Evolutionary conservation across 2,113 vertebrate species (phyloP).

Genomic region (Hiodon tergisus): DNA sequence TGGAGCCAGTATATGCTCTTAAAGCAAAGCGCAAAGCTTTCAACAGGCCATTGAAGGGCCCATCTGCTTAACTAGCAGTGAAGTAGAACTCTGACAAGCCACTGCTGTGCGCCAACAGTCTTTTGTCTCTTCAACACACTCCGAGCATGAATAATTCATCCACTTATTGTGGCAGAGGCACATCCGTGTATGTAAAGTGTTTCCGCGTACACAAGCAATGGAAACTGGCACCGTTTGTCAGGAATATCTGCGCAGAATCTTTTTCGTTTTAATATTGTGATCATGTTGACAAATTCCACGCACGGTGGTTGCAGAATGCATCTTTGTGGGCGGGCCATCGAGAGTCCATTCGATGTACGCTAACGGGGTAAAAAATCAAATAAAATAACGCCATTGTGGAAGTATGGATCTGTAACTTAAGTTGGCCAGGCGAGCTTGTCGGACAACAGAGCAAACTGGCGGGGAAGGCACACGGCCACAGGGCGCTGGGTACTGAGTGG

Average conservation of each 20-base stretch:
- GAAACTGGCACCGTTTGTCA: neutral
- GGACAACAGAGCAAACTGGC: neutral
- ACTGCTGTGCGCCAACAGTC: neutral
- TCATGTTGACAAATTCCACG: neutral
- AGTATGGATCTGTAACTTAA: no score
- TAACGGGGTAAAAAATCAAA: no score
- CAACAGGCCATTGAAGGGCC: neutral
- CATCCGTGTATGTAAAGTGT: neutral
- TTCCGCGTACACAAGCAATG: neutral
- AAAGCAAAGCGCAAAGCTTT: conserved; percentile 9
- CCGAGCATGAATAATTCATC: conserved; percentile 18
- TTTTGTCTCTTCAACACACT: neutral
- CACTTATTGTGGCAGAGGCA: neutral
- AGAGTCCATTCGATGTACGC: no score
- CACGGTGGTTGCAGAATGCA: no score
- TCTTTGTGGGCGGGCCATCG: no score
- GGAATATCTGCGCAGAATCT: neutral
- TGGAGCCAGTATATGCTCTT: neutral
- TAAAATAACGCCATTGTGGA: no score
- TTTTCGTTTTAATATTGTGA: neutral
- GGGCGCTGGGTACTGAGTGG: no score
- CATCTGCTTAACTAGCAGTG: conserved; percentile 1
- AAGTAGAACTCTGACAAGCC: neutral
- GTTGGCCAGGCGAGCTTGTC: neutral
- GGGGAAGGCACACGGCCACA: neutral